Base-by-base conservation (phyloP, 2,797 vertebrate genomes). In the Anguilla obscura region DNA sequence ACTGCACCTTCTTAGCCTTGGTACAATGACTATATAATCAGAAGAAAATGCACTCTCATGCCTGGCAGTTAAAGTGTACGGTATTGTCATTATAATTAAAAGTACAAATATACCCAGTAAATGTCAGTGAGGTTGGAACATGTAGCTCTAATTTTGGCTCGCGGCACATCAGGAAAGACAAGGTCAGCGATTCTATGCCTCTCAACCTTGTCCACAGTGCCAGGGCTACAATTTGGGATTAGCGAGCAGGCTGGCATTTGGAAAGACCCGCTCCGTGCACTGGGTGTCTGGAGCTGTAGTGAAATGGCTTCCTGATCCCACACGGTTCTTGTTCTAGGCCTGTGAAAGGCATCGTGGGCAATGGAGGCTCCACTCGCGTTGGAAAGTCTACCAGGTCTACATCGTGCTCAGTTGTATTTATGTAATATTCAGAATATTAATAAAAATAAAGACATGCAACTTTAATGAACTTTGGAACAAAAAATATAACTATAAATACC, bases 401-500 rank as follows among this genome's bases (percentile, higher is more conserved):
- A 36, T 79, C 33, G 6, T 79, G 36, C 12, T 74, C 27, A 10
- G 86, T 3, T 1, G 79, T 88, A 3, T 54, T 54, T 54, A 54
- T 54, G 52, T 87, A 87, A 56, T 56, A 14, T 56, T 56, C 14
- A 56, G 54, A 56, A 56, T 40, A 40, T 12, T 2, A 14, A 56
- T 56, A 66, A 66, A 40, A 40, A 40, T 40, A 40, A 40, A 40
- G 36, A 66, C 63, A 66, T 6, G 6, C 24, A 66, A 9, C 4
- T 24, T n/a, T 7, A 66, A n/a, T 66, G 0, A 24, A 66, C 7
- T 27, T 66, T 1, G n/a, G 27, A 27, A 66, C 63, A 66, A 7
- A 27, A 27, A 66, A 40, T 84, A 89, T 10, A 24, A 82, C n/a
- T 84, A 89, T 92, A 90, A 89, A 10, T 86, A 86, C 90, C 84